These are phyloP conservation scores for Epizoanthus stellaris DNA, from an alignment of 92 coral and sea anemone genomes.

Conservation along the genomic window DNA sequence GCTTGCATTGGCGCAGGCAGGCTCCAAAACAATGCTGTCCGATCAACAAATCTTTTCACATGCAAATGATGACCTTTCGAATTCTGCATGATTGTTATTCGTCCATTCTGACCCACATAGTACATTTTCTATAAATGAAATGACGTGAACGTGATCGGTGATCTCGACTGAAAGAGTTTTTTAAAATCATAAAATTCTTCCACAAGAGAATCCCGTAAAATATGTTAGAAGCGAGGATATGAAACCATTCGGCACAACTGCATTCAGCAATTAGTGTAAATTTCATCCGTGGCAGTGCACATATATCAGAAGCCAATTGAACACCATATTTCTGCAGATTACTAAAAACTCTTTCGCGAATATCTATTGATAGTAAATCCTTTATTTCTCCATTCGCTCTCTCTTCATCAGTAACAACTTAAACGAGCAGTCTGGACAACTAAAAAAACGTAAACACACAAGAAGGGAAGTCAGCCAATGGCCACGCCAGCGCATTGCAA, in stretches of 20 bases:
- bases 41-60: constrained; percentile 59
- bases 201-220: neutral
- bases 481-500: neutral
- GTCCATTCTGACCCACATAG: constrained; percentile 43
- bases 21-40: constrained; percentile 27
- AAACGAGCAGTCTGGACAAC: neutral
- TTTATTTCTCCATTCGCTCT: neutral
- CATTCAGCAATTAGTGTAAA: neutral
- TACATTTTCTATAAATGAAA: constrained; percentile 9
- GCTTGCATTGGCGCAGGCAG: too few relatives aligned
- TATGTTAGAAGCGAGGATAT: neutral
- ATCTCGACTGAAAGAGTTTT: neutral
- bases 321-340: neutral
- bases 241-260: neutral
- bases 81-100: constrained; percentile 18
- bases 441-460: neutral
- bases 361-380: neutral
- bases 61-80: constrained; percentile 64
- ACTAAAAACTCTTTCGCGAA: neutral
- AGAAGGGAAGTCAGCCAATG: neutral
- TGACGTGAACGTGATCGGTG: constrained; percentile 13
- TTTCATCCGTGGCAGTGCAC: neutral
- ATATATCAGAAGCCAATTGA: neutral
- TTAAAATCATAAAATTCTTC: neutral
- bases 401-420: neutral